Evolutionary conservation across 2,888 invertebrate genomes (phyloP).

Genomic region (Colostygia pectinataria): DNA sequence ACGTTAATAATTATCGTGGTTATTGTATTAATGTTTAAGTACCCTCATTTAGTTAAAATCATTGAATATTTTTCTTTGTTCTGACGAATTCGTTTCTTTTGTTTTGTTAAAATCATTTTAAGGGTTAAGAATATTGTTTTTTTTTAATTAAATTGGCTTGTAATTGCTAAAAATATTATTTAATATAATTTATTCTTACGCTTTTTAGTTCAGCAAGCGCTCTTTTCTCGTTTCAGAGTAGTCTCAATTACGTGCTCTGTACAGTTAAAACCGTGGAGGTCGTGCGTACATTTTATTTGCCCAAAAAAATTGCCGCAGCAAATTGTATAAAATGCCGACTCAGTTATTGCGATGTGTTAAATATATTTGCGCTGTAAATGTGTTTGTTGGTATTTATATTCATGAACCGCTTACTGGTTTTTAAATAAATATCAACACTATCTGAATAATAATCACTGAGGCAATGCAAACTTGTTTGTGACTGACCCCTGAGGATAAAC

Average conservation of each 20-base stretch:
- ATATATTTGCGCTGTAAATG: conserved; percentile 13
- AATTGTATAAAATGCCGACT: conserved; percentile 20
- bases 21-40: too few relatives aligned
- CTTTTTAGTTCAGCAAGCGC: too few relatives aligned
- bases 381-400: conserved; percentile 2
- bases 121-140: too few relatives aligned
- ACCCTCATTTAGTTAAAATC: too few relatives aligned
- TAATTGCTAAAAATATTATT: too few relatives aligned
- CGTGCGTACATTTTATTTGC: conserved; percentile 26
- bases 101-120: too few relatives aligned
- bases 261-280: conserved; percentile 20
- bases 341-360: conserved; percentile 6
- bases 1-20: too few relatives aligned
- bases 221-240: conserved; percentile 5
- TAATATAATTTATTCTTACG: too few relatives aligned
- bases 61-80: too few relatives aligned
- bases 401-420: background rate
- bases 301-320: conserved; percentile 22
- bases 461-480: background rate
- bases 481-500: too few relatives aligned
- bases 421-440: conserved; percentile 1
- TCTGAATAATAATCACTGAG: conserved; percentile 1
- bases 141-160: too few relatives aligned
- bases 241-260: conserved; percentile 9
- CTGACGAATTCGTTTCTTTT: too few relatives aligned